Conservation (phyloP, 2,888 invertebrate species). For the Gnatocerus cornutus region DNA sequence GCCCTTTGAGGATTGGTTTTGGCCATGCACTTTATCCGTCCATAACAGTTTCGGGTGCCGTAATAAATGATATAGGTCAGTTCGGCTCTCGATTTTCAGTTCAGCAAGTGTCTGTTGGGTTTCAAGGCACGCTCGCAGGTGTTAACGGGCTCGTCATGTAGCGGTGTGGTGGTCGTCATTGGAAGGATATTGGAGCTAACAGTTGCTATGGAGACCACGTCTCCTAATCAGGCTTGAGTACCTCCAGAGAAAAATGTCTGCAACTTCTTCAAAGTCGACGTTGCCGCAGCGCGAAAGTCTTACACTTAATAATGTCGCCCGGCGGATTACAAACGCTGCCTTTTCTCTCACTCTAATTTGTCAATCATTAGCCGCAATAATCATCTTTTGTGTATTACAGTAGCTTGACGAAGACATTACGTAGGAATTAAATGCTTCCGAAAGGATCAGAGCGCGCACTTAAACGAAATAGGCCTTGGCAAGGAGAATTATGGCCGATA, state of each 20-base stretch:
- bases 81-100: constrained; percentile 46
- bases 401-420: constrained; percentile 5
- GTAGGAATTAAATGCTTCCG: constrained; percentile 24
- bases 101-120: constrained; percentile 52
- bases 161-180: constrained; percentile 47
- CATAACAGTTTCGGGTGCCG: constrained; percentile 20
- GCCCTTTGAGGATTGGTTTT: background rate
- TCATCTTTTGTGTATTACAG: constrained; percentile 27
- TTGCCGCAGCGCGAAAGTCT: constrained; percentile 36
- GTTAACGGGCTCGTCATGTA: constrained; percentile 51
- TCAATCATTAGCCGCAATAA: constrained; percentile 40
- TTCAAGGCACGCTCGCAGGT: constrained; percentile 51
- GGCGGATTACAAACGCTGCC: constrained; percentile 25
- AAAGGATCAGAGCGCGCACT: constrained; percentile 9
- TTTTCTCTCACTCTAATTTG: constrained; percentile 23
- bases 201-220: constrained; percentile 50
- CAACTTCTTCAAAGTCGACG: constrained; percentile 46
- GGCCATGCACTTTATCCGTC: constrained; percentile 4
- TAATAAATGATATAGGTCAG: constrained; percentile 31
- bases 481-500: constrained; percentile 16
- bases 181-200: constrained; percentile 47
- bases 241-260: constrained; percentile 49
- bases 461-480: constrained; percentile 13
- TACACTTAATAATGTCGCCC: constrained; percentile 40
- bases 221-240: constrained; percentile 49